Conservation (phyloP, 2,113 vertebrate species). For the Pyrgilauda ruficollis region DNA sequence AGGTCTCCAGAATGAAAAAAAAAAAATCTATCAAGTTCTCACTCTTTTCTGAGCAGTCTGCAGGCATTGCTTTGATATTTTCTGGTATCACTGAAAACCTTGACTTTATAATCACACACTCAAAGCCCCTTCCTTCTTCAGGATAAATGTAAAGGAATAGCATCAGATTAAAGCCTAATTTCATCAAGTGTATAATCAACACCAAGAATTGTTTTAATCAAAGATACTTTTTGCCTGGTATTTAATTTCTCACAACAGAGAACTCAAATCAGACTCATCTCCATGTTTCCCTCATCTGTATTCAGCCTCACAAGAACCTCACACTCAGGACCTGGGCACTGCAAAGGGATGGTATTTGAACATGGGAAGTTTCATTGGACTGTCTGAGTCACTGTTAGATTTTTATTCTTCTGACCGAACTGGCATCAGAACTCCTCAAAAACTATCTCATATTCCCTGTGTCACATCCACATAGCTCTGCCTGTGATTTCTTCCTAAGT, state of each 20-base stretch:
- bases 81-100: neutral
- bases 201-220: conserved; percentile 16
- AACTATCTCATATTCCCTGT: neutral
- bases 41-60: neutral
- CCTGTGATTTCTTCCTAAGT: neutral
- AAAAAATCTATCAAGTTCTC: neutral
- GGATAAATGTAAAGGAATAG: neutral
- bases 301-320: neutral
- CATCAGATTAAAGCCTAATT: neutral
- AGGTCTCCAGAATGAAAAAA: neutral
- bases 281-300: neutral
- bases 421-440: neutral
- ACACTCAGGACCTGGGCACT: neutral
- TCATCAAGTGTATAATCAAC: neutral
- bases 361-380: neutral
- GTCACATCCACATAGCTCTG: neutral
- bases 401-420: neutral
- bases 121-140: neutral
- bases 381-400: neutral
- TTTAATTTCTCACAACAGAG: neutral
- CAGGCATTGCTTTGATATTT: neutral
- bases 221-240: neutral
- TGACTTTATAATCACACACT: neutral
- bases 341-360: neutral
- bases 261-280: neutral